Evolutionary conservation across 2,888 invertebrate species (phyloP), one percentile per base, ranked within the genome.

Genomic region (Crocallis elinguaria): DNA sequence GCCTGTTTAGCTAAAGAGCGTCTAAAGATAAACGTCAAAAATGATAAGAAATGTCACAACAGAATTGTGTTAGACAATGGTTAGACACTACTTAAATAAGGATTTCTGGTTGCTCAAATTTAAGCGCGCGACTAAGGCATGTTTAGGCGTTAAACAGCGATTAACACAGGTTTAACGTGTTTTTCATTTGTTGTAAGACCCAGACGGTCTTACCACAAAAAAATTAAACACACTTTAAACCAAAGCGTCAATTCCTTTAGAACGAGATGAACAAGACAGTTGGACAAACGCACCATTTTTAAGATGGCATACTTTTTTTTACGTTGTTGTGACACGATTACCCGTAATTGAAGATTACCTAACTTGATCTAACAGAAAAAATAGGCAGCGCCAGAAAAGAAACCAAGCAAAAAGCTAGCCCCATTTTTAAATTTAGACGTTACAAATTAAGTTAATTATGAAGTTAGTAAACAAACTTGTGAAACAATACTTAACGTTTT

Each of bases 271-370:
- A 23, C 12, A 33, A 23, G 14, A 41, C 41, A 16, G 36, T 16
- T n/a, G n/a, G n/a, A n/a, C n/a, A n/a, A n/a, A 0, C 43, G 13
- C 12, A 5, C 23, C 44, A 39, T 51, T 39, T 29, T 29, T 23
- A 11, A 36, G 19, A 21, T 36, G 32, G 12, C 39, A 27, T 19
- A 29, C 21, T 17, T 29, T 49, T 64, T 82, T 85, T 85, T 82
- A 73, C 64, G 72, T 60, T 64, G 67, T 76, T 72, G 74, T 83
- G 88, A 78, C 86, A 84, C 75, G 82, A 79, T 82, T 84, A 73
- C 68, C 68, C 68, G 75, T 74, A 74, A 79, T 77, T 73, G 72
- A 72, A 74, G 71, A 77, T 88, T 87, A 82, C 82, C 78, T 80
- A 76, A 79, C 66, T 66, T 75, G 76, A 78, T 76, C 74, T 76